Evolutionary conservation across 1,140 invertebrate species (phyloP).

Genomic region (Drosophila tropicalis): DNA sequence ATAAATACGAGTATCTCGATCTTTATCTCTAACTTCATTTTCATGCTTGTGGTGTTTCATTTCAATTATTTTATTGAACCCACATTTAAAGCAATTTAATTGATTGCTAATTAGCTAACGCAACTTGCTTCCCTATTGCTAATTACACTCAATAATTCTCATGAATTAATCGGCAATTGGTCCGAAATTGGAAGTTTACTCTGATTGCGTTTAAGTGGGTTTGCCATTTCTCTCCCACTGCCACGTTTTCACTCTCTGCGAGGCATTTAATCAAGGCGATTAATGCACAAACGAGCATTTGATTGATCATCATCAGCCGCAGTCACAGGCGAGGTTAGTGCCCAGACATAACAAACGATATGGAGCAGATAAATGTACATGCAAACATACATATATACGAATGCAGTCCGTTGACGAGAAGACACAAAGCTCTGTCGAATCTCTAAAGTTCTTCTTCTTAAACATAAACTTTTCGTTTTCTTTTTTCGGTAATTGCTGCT

Average conservation of each 20-base stretch:
- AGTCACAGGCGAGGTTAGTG: slow-evolving; percentile 6
- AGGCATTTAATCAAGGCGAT: slow-evolving; percentile 60
- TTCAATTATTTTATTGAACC: not conserved
- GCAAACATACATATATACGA: not conserved
- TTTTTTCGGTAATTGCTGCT: slow-evolving; percentile 26
- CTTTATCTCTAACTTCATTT: too few species aligned
- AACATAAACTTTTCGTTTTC: too few species aligned
- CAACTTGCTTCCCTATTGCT: not conserved
- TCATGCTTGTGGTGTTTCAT: too few species aligned
- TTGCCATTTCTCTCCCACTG: not conserved
- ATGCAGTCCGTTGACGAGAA: not conserved
- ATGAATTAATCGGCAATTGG: slow-evolving; percentile 3
- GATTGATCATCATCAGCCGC: slow-evolving; percentile 54
- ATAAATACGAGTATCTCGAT: too few species aligned
- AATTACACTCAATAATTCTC: slow-evolving; percentile 1
- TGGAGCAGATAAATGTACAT: slow-evolving; percentile 21
- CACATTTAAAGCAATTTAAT: slow-evolving; percentile 2
- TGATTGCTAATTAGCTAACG: not conserved
- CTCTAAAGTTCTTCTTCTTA: too few species aligned
- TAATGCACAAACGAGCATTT: slow-evolving; percentile 70
- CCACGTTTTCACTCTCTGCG: not conserved
- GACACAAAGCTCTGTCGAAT: slow-evolving; percentile 2
- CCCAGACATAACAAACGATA: slow-evolving; percentile 20
- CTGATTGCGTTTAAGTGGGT: not conserved
- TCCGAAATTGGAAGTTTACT: not conserved